Base-by-base conservation (phyloP, 2,113 vertebrate species). In the Hemicordylus capensis region DNA sequence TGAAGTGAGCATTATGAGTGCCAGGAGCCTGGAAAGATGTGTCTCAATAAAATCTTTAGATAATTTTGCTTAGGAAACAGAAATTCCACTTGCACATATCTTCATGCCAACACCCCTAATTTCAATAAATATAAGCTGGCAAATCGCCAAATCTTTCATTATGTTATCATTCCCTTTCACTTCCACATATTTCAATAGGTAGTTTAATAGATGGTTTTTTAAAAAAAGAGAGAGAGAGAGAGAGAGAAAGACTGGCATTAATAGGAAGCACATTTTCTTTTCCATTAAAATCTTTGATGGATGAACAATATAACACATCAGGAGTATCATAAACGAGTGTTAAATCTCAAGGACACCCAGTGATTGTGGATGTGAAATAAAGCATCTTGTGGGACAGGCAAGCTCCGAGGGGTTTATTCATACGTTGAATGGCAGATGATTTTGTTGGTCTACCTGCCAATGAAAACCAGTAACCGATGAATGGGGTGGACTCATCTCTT, bases 181-280 rank as follows among this genome's bases (percentile, higher is more conserved):
- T 44, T 58, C 46, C 79, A 12, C 39, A 28, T 2, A 0, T 11
- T 37, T 83, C 56, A 63, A 24, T 10, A 22, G 22, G 3, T 12
- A 58, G 12, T 42, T 83, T 77, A 85, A 63, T 14, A 61, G 73
- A n/a, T 20, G 7, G 37, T 54, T 51, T 51, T 78, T 80, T 7
- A 42, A 24, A 44, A 84, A 12, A 61, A 76, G 34, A 66, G 86
- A 66, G 64, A n/a, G n/a, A n/a, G n/a, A n/a, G n/a, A n/a, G n/a
- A n/a, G n/a, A n/a, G n/a, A n/a, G n/a, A 84, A 80, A 44, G 42
- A 77, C 76, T 85, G 69, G 6, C 22, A 72, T 1, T 79, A 86
- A 72, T 20, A 87, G 10, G n/a, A 24, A 56, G 1, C 17, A 73
- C 48, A 64, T 76, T 75, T 87, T 72, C 8, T 76, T 64, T 90